Evolutionary conservation across 35 echinoderm and acorn worm species (phyloP).

Genomic region (Anneissia japonica): DNA sequence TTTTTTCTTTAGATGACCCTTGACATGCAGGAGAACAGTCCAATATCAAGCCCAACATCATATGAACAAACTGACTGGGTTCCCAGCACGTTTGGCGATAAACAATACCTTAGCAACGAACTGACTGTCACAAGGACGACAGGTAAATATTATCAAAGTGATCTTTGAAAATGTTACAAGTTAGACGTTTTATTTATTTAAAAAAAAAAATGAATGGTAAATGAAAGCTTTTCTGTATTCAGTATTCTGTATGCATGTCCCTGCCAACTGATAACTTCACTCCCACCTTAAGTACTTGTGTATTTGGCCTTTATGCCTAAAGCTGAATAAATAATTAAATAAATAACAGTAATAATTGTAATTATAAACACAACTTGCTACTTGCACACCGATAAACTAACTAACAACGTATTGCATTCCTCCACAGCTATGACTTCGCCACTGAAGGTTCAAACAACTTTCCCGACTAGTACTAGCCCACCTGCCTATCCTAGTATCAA

Average conservation of each 20-base stretch:
- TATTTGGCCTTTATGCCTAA: too few species aligned
- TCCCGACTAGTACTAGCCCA: slow-evolving; percentile 18
- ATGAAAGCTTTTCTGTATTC: too few species aligned
- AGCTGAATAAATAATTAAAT: too few species aligned
- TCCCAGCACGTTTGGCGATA: not conserved
- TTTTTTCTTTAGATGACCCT: not conserved
- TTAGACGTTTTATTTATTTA: too few species aligned
- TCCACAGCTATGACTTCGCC: not conserved
- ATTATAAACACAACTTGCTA: too few species aligned
- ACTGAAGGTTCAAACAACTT: not conserved
- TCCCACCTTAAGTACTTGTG: too few species aligned
- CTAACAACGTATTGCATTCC: not conserved
- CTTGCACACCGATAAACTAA: too few species aligned
- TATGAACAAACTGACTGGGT: not conserved
- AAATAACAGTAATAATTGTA: too few species aligned
- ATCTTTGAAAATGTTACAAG: too few species aligned
- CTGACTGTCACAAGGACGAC: not conserved
- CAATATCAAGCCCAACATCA: not conserved
- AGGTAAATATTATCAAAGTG: not conserved
- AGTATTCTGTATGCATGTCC: too few species aligned
- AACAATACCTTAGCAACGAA: not conserved
- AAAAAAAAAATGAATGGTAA: too few species aligned
- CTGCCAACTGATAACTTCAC: too few species aligned
- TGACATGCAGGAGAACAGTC: not conserved
- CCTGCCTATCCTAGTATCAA: slow-evolving; percentile 8